Base-by-base conservation (phyloP, 2,797 vertebrate species). In the Eurystomus glaucurus region DNA sequence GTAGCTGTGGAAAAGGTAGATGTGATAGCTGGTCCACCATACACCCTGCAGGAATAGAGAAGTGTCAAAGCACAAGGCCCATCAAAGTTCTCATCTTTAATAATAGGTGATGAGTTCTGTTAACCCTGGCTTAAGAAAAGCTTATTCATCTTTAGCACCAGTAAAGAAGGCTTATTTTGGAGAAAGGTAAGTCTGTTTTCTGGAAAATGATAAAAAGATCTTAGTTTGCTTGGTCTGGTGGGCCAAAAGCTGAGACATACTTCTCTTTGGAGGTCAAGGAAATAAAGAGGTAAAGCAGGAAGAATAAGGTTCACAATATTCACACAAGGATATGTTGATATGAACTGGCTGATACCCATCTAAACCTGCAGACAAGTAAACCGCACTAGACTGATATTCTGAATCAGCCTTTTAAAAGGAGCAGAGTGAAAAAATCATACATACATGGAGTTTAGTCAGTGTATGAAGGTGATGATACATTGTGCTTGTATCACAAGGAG, bases 401-500 rank as follows among this genome's bases (percentile, higher is more conserved):
- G 21, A 29, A 83, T 58, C 1, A 1, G 22, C 10, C 33, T 64
- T 72, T n/a, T 2, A 0, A 74, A 74, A 74, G 10, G 25, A 88
- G 7, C 9, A 54, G 9, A 3, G 37, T 5, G 39, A 91, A 69
- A 54, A 77, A 68, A 48, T 71, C 29, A 22, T 37, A 62, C 16
- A 17, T 20, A 12, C 6, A 3, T 31, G 18, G 31, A 78, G 13
- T 82, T 78, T 37, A 39, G 33, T 55, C 46, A 51, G 26, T 14
- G 3, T 61, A 19, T 14, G 33, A 45, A 60, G 2, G 1, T 10
- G 7, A 10, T 57, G 23, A 17, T 50, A 28, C 0, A 0, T 43
- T 80, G 33, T 74, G 26, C 11, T 62, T 57, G 19, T 58, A 37
- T 11, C 37, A 37, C 37, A 37, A 33, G 16, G 35, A 77, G 52